Conservation (phyloP, 2,797 vertebrate species). For the Karalla daura region DNA sequence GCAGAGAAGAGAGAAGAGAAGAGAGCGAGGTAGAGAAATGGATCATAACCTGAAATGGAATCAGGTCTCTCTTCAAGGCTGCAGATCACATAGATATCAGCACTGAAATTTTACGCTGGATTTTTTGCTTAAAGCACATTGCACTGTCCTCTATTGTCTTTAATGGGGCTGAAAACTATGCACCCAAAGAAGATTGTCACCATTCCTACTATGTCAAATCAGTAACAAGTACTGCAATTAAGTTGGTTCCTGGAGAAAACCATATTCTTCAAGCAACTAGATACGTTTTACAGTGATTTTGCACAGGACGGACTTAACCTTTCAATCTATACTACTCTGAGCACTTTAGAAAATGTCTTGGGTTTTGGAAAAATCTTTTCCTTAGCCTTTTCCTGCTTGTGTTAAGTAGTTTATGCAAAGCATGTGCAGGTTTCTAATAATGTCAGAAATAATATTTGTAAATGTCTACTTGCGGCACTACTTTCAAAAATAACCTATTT, state of each 20-base stretch:
- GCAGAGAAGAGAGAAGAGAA: too few species aligned
- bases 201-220: not conserved
- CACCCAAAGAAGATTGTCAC: not conserved
- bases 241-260: not conserved
- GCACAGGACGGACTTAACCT: not conserved
- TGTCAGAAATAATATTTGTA: conserved; percentile 1
- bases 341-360: not conserved
- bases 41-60: conserved; percentile 3
- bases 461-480: not conserved
- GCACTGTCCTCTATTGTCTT: not conserved
- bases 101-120: conserved; percentile 1
- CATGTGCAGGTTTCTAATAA: not conserved
- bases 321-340: not conserved
- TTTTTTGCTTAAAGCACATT: conserved; percentile 11
- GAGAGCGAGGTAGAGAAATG: conserved; percentile 10
- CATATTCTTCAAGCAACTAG: not conserved
- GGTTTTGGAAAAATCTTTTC: not conserved
- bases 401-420: not conserved
- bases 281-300: too few species aligned
- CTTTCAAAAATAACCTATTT: conserved; percentile 11
- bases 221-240: not conserved
- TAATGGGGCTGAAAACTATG: not conserved
- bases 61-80: too few species aligned
- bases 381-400: not conserved
- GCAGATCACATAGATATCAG: not conserved